phyloP scores from a whole-genome alignment of 2,113 vertebrate species.

The Psephotus haematonotus region DNA sequence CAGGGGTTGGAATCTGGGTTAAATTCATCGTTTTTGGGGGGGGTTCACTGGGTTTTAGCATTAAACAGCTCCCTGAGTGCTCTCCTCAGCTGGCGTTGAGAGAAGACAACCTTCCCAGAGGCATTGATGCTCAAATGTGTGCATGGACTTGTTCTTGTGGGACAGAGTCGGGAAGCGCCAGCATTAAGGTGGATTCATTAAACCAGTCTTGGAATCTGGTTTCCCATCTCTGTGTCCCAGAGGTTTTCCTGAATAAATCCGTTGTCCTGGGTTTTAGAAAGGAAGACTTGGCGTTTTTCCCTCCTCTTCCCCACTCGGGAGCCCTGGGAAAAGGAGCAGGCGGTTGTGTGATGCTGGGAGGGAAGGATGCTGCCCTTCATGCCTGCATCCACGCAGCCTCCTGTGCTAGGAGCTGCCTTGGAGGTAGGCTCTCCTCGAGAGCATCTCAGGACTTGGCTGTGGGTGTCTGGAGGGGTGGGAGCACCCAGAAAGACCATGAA shows the following conservation, averaged over 20 bases:
- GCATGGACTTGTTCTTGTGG: neutral
- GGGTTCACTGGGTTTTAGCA: neutral
- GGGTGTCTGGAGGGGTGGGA: neutral
- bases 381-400: fast-evolving
- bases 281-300: neutral
- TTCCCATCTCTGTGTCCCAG: neutral
- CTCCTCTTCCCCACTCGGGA: fast-evolving
- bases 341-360: neutral
- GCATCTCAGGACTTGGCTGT: fast-evolving
- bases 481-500: fast-evolving
- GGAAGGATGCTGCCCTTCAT: neutral
- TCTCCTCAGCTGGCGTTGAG: neutral
- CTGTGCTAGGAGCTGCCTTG: neutral
- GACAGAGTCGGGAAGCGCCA: fast-evolving
- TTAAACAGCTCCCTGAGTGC: too few species aligned
- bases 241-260: neutral
- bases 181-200: neutral
- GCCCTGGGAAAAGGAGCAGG: neutral
- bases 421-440: too few species aligned
- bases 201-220: neutral
- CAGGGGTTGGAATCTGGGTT: neutral
- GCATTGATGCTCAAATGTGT: fast-evolving
- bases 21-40: neutral
- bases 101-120: neutral
- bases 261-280: neutral